Base-by-base conservation (phyloP, 2,113 vertebrate genomes). In the Rhabdomys dilectus region DNA sequence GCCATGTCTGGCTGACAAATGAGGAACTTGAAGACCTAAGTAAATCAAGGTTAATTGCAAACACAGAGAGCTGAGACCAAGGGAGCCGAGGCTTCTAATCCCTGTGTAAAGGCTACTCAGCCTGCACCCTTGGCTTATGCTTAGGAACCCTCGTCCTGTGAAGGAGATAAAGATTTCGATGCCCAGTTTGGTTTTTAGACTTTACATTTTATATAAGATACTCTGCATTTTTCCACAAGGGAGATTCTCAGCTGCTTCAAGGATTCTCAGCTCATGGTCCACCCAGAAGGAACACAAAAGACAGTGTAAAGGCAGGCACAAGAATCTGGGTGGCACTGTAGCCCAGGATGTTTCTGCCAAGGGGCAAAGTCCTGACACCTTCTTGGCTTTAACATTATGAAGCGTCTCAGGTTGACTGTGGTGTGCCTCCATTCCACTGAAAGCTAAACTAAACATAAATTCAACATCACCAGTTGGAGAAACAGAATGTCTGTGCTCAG, bases 241-340 rank as follows among this genome's bases (percentile, higher is more conserved):
- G 80, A 85, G 93, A 39, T 72, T 4, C 45, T 93, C 39, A 1
- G 12, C 9, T 31, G 73, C 48, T 76, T 88, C 11, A 87, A 60
- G 90, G 88, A 80, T 70, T 62, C 85, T 48, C 22, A 16, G 68
- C 26, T 53, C 26, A 77, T 56, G 51, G 58, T 88, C 39, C 81
- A 42, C 88, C 93, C 90, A 45, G 78, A 60, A 92, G 93, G 64
- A 96, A 53, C 16, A 64, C 90, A 45, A 68, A 93, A 84, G 87
- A 66, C 80, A 92, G 80, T 45, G 68, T 86, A 68, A n/a, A 91
- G 91, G 70, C 2, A 90, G 58, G 60, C 24, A 34, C 4, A 53
- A 72, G 51, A 88, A 56, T 45, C 36, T 21, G n/a, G 34, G 72
- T 62, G 48, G 77, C 81, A 91, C 21, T 12, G 48, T 26, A n/a